These are phyloP conservation scores for Galleria mellonella DNA, from an alignment of 1,140 invertebrate genomes.

Conservation along the genomic window DNA sequence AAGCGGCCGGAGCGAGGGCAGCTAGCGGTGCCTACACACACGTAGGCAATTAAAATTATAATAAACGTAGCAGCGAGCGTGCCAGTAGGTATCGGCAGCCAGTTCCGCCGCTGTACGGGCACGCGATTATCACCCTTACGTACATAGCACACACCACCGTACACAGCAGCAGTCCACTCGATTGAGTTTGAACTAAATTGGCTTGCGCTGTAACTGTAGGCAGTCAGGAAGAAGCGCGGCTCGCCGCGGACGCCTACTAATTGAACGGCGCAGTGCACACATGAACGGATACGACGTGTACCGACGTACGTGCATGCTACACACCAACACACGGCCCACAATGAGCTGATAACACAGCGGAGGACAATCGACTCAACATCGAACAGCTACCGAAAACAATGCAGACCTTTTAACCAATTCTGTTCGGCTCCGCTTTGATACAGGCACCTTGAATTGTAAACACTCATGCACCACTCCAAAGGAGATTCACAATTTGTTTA, in stretches of 20 bases:
- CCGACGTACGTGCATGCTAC: background rate
- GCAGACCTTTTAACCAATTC: too few relatives aligned
- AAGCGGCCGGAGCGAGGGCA: constrained; percentile 2
- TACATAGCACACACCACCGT: too few relatives aligned
- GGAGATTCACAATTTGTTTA: too few relatives aligned
- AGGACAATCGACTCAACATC: background rate
- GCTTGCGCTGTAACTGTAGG: too few relatives aligned
- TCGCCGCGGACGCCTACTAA: background rate
- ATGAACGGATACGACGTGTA: background rate
- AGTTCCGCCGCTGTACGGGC: background rate
- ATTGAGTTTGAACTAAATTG: too few relatives aligned
- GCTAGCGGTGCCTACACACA: constrained; percentile 2
- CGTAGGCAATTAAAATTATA: constrained; percentile 11
- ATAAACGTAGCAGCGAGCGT: constrained; percentile 8
- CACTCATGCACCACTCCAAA: too few relatives aligned
- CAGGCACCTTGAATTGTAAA: too few relatives aligned
- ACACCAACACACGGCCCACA: constrained; percentile 7
- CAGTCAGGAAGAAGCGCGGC: background rate
- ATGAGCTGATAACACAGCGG: constrained; percentile 11
- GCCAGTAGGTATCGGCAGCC: too few relatives aligned
- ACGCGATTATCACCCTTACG: background rate
- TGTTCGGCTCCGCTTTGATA: too few relatives aligned
- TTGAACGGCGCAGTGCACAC: constrained; percentile 1
- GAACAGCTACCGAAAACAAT: too few relatives aligned
- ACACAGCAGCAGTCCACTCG: too few relatives aligned